Evolutionary conservation across 2,797 vertebrate genomes (phyloP).

Genomic region (Propithecus perrieri): DNA sequence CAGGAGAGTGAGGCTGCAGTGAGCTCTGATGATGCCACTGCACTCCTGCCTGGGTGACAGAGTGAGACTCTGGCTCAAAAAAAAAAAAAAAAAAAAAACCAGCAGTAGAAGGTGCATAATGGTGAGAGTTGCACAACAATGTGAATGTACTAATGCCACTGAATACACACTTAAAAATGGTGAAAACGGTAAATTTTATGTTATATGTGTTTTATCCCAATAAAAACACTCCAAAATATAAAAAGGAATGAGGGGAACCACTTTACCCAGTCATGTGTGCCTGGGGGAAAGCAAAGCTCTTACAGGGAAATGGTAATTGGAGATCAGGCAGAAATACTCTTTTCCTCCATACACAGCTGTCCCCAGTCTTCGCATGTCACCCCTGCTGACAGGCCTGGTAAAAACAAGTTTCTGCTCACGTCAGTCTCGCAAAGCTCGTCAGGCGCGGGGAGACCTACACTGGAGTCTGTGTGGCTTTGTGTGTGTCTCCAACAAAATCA

Average conservation of each 20-base stretch:
- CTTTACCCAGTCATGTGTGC: not conserved
- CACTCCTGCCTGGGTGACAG: not conserved
- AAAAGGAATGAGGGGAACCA: not conserved
- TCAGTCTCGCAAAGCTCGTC: not conserved
- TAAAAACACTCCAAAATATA: not conserved
- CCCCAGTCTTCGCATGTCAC: not conserved
- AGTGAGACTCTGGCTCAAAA: not conserved
- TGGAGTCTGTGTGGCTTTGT: not conserved
- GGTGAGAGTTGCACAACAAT: not conserved
- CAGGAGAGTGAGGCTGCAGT: not conserved
- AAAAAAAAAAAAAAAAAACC: not conserved
- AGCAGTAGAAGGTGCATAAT: accelerated
- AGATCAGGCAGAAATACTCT: not conserved
- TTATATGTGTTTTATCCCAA: not conserved
- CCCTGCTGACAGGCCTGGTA: not conserved
- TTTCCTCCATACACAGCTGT: not conserved
- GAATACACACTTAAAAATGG: not conserved
- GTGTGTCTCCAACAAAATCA: not conserved
- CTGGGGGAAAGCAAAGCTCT: not conserved
- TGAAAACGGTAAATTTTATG: not conserved
- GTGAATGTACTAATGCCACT: not conserved
- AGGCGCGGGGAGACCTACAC: not conserved
- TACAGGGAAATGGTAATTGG: not conserved
- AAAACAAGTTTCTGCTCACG: not conserved
- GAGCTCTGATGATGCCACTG: not conserved